phyloP scores from a whole-genome alignment of 2,888 invertebrate genomes.

The Cactoblastis cactorum region DNA sequence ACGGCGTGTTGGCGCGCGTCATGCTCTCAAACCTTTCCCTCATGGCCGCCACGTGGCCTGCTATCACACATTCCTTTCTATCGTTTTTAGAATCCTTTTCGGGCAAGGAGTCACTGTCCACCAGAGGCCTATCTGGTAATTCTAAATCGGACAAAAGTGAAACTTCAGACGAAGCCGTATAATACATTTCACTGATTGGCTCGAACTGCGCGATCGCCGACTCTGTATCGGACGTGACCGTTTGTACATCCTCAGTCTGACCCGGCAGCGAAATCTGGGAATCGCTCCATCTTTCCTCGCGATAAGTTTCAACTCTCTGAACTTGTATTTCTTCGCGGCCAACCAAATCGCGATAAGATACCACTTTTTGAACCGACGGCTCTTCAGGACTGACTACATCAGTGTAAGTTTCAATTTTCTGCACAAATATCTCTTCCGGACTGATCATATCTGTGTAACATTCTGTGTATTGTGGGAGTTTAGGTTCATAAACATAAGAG shows the following conservation, averaged over 20 bases:
- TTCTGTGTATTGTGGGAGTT: slow-evolving; percentile 2
- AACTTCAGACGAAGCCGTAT: slow-evolving; percentile 66
- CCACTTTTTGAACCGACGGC: slow-evolving; percentile 36
- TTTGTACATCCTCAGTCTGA: slow-evolving; percentile 32
- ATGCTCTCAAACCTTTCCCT: slow-evolving; percentile 71
- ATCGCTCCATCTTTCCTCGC: slow-evolving; percentile 44
- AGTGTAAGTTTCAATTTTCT: slow-evolving; percentile 34
- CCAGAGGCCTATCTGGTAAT: slow-evolving; percentile 31
- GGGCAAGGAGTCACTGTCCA: slow-evolving; percentile 20
- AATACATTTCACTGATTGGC: slow-evolving; percentile 60
- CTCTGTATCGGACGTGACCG: slow-evolving; percentile 38
- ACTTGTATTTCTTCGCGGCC: slow-evolving; percentile 33
- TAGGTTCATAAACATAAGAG: neutral
- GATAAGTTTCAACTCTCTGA: slow-evolving; percentile 35
- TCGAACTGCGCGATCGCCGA: slow-evolving; percentile 37
- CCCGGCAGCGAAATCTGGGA: slow-evolving; percentile 42
- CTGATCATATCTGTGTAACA: slow-evolving; percentile 1
- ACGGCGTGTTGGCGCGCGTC: slow-evolving; percentile 67
- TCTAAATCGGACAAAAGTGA: slow-evolving; percentile 58
- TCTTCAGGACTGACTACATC: slow-evolving; percentile 27
- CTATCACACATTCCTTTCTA: slow-evolving; percentile 51
- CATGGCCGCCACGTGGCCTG: slow-evolving; percentile 76
- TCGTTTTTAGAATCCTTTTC: slow-evolving; percentile 39
- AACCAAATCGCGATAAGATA: slow-evolving; percentile 26
- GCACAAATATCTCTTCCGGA: slow-evolving; percentile 37